Evolutionary conservation across 2,888 invertebrate species (phyloP), one percentile per base, ranked within the genome.

Genomic region (Heliconius charithonia): DNA sequence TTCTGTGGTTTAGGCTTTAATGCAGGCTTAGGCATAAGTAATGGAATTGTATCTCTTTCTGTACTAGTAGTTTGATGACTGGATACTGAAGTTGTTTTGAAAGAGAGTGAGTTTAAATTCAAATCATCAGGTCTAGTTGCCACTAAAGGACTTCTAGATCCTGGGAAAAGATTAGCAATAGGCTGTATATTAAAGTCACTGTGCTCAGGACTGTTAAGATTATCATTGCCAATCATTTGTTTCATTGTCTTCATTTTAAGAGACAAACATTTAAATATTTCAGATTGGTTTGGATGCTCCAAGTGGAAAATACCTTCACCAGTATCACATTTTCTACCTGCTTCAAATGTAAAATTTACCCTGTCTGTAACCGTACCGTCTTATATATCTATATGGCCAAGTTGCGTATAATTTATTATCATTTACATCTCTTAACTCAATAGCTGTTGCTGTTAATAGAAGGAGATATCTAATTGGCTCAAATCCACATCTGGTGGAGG

Each of bases 161-260:
- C 96, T 37, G 98, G 97, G 87, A 97, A 97, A 96, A 98, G 97
- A 79, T 96, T 97, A n/a, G 96, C 92, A 59, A 96, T 97, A 81
- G 97, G 96, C 82, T 97, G 96, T 84, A 97, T 97, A 86, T 96
- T 97, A 80, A 94, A 94, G 85, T 97, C 97, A 77, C 96, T 96
- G 86, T 96, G 97, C 81, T 97, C 97, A 76, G 96, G 95, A 85
- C 95, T 96, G 83, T 95, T 95, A 16, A 96, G 86, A 82, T 95
- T 96, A 83, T 97, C 97, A 84, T 96, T 96, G n/a, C 96, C 97
- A 80, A 98, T 95, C 85, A 97, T 94, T 88, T 97, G 97, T 87
- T 97, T 97, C 98, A 98, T 98, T 0, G 96, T 97, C 87, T 97
- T 97, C 97, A 98, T 98, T 91, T 97, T 97, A 9, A 97, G 95